These are phyloP conservation scores for Pelochelys cantorii DNA, from an alignment of 2,797 vertebrate species.

Conservation along the genomic window DNA sequence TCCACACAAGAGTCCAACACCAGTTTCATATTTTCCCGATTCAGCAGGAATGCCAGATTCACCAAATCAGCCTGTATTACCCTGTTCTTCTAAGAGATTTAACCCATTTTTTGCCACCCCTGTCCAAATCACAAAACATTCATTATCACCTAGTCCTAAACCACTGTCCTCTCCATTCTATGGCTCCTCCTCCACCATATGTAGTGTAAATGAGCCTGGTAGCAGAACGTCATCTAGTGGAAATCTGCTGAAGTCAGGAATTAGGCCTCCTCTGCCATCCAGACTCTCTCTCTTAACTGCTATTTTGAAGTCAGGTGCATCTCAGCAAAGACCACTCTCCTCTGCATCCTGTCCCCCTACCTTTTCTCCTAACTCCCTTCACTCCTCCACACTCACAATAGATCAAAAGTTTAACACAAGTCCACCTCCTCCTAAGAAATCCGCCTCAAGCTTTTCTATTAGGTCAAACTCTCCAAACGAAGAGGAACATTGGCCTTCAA, in stretches of 20 bases:
- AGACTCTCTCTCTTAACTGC: conserved; percentile 94
- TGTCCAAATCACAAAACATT: conserved; percentile 83
- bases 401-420: conserved; percentile 73
- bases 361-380: conserved; percentile 71
- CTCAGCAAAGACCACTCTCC: conserved; percentile 72
- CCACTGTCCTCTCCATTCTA: conserved; percentile 82
- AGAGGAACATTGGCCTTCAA: conserved; percentile 45
- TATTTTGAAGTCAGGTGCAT: conserved; percentile 89
- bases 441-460: conserved; percentile 71
- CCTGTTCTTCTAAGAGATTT: conserved; percentile 80
- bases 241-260: conserved; percentile 68
- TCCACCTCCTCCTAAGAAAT: conserved; percentile 71
- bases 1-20: conserved; percentile 8
- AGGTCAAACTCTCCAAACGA: conserved; percentile 50
- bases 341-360: conserved; percentile 77
- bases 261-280: conserved; percentile 84
- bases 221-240: conserved; percentile 76
- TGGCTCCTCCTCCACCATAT: conserved; percentile 83
- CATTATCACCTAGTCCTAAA: conserved; percentile 89
- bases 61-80: conserved; percentile 61
- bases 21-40: neutral
- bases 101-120: conserved; percentile 85
- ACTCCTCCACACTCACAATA: conserved; percentile 72
- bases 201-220: conserved; percentile 78
- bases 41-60: conserved; percentile 52